Evolutionary conservation across 2,888 invertebrate genomes (phyloP), one percentile per base, ranked within the genome.

Genomic region (Cantharis nigra): DNA sequence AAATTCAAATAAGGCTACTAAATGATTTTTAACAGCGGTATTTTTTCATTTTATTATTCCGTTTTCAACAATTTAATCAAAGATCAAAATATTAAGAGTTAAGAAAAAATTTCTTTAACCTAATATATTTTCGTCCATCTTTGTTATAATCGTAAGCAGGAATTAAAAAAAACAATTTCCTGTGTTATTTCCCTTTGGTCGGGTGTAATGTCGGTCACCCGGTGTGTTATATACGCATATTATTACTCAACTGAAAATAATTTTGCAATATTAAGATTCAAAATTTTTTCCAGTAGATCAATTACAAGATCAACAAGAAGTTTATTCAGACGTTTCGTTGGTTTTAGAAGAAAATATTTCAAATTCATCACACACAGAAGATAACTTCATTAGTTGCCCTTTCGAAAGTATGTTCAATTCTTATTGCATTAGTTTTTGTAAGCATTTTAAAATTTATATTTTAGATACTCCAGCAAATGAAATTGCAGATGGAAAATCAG

Each of bases 401-500:
- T 73, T 65, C 26, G 62, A 16, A 20, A 78, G 78, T 78, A 76
- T 33, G 75, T 70, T 20, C 5, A 62, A 33, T 49, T n/a, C 3
- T 16, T 11, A 23, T 70, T 4, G 1, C 3, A 5, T 73, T 70
- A n/a, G 75, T 75, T 23, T 73, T 65, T 65, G 20, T 26, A 30
- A 73, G 71, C 65, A 65, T 20, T 72, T 72, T 4, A 5, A 20
- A 16, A 49, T 13, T 63, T 62, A 74, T 4, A 49, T 75, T 71
- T 63, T 63, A 79, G 79, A 73, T 78, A 62, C 77, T 10, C 77
- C 79, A 62, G 79, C 79, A 62, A 14, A 7, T 26, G 70, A 71
- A 69, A 16, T 72, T n/a, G 64, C 28, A 49, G 73, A 75, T 9
- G 77, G 75, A n/a, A 79, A 78, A 71, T 30, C 9, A 10, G 79